A percentile compares a stretch with the other conserved stretches of the same genome.
Conservation (phyloP, 2,797 vertebrate genomes). For the Tragopan temminckii region DNA sequence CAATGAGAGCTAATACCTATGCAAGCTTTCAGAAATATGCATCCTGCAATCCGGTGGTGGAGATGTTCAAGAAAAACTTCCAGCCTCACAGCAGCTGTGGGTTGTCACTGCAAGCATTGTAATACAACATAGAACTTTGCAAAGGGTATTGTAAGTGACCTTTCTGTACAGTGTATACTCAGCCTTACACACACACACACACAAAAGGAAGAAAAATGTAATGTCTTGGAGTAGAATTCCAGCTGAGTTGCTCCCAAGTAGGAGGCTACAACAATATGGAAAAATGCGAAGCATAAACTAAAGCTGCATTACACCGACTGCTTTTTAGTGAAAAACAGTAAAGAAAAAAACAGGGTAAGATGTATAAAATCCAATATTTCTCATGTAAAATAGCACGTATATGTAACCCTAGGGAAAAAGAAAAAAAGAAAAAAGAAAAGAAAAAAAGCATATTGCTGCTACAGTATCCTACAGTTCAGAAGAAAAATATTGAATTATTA, state of each 20-base stretch:
- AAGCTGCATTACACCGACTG: background rate
- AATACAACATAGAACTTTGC: background rate
- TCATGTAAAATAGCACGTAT: background rate
- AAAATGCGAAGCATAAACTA: background rate
- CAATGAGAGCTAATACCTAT: slow-evolving; percentile 55
- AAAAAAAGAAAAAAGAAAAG: background rate
- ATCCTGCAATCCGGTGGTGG: slow-evolving; percentile 7
- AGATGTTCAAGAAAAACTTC: slow-evolving; percentile 38
- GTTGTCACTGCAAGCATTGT: background rate
- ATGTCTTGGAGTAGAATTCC: background rate
- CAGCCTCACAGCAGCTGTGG: background rate
- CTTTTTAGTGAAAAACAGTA: background rate
- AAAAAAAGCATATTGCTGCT: background rate
- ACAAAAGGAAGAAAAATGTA: background rate
- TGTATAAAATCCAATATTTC: background rate
- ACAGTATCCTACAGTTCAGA: background rate
- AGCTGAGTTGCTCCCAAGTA: background rate
- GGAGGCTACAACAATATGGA: background rate
- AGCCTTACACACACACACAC: background rate
- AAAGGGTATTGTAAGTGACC: background rate
- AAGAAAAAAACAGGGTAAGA: background rate
- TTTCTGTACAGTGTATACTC: background rate
- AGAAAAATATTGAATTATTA: background rate
- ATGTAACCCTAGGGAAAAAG: background rate
- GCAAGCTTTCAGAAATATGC: slow-evolving; percentile 43